A percentile compares a stretch with the other conserved stretches of the same genome.
Evolutionary conservation across 2,113 vertebrate genomes (phyloP).

Genomic region (Boleophthalmus pectinirostris): DNA sequence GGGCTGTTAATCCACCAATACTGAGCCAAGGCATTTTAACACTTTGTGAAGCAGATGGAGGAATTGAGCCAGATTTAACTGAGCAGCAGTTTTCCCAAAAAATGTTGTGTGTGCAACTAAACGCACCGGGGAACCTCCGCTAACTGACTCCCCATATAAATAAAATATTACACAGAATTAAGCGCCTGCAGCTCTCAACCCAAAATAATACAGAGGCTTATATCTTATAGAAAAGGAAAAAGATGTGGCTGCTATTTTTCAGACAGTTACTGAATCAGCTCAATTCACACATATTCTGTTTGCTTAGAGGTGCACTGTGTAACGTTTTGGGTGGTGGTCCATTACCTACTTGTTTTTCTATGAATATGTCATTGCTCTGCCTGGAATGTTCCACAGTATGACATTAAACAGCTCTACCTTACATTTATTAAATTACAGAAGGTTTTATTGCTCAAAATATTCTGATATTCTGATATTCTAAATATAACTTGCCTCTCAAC

Average conservation of each 20-base stretch:
- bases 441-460: too few species aligned
- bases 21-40: constrained; percentile 8
- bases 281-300: not conserved
- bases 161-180: constrained; percentile 14
- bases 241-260: not conserved
- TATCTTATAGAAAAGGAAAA: not conserved
- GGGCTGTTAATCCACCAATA: constrained; percentile 3
- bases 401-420: too few species aligned
- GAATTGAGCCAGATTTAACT: not conserved
- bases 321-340: too few species aligned
- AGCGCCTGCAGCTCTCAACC: not conserved
- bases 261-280: not conserved
- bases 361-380: too few species aligned
- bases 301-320: too few species aligned
- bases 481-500: too few species aligned
- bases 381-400: too few species aligned
- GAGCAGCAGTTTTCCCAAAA: not conserved
- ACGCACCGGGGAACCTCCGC: constrained; percentile 4
- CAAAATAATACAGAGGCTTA: not conserved
- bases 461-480: too few species aligned
- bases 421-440: too few species aligned
- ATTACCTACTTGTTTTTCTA: too few species aligned
- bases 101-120: constrained; percentile 13
- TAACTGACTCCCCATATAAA: constrained; percentile 3
- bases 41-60: constrained; percentile 9